Conservation (phyloP, 2,113 vertebrate species). For the Embiotoca jacksoni region DNA sequence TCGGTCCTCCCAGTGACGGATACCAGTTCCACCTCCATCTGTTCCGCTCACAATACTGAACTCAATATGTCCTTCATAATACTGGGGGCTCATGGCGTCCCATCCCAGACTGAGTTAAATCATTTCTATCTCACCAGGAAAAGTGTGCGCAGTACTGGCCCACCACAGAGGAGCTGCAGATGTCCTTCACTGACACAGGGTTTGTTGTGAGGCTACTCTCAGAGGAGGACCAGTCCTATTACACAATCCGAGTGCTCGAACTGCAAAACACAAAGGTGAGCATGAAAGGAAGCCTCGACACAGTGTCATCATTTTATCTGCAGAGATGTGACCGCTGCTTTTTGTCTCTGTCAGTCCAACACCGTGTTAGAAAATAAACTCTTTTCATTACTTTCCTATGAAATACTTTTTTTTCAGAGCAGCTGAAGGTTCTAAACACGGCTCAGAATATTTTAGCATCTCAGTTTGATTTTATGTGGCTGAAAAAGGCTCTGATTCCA, state of each 20-base stretch:
- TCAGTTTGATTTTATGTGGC: neutral
- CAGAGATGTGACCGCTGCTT: too few species aligned
- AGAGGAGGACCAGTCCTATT: constrained; percentile 94
- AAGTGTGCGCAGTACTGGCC: constrained; percentile 99
- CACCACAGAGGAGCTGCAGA: constrained; percentile 87
- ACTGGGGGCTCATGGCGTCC: too few species aligned
- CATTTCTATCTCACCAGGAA: constrained; percentile 84
- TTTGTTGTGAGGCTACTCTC: constrained; percentile 92
- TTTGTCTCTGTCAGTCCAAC: too few species aligned
- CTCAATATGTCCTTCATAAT: too few species aligned
- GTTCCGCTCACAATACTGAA: neutral
- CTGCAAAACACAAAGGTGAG: constrained; percentile 93
- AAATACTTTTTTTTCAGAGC: neutral
- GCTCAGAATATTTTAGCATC: neutral
- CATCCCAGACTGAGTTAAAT: neutral
- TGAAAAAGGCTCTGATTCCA: neutral
- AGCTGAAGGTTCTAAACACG: neutral
- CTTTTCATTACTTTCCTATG: neutral
- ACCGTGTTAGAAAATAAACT: neutral
- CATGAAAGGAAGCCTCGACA: neutral
- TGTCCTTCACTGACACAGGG: constrained; percentile 93
- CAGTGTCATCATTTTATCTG: neutral
- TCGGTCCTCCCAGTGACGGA: neutral
- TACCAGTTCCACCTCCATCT: neutral
- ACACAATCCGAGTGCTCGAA: constrained; percentile 91